Evolutionary conservation across 2,113 vertebrate species (phyloP).

Genomic region (Ptyas mucosa): DNA sequence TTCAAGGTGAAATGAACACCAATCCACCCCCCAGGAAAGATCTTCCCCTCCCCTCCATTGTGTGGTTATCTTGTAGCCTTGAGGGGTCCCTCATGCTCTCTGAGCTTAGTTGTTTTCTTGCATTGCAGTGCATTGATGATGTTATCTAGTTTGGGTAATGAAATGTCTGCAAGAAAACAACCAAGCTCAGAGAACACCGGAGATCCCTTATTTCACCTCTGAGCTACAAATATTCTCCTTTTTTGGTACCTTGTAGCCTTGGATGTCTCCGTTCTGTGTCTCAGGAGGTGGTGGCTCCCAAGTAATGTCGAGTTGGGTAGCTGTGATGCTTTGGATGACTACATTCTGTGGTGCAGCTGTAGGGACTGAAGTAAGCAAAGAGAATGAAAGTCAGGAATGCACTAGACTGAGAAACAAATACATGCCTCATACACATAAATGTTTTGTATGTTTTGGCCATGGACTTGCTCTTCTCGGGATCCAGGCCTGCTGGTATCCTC

Average conservation of each 20-base stretch:
- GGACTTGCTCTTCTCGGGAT: background rate
- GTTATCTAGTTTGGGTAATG: background rate
- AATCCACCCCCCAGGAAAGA: background rate
- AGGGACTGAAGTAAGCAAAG: constrained; percentile 74
- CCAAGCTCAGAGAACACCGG: background rate
- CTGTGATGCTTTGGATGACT: constrained; percentile 79
- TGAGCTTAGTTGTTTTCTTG: background rate
- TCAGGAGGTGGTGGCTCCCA: constrained; percentile 89
- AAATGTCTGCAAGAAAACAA: background rate
- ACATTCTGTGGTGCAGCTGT: constrained; percentile 86
- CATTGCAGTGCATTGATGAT: background rate
- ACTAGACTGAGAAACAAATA: background rate
- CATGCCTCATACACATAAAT: background rate
- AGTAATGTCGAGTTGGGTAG: constrained; percentile 91
- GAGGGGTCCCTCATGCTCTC: constrained; percentile 26
- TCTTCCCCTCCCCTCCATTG: background rate
- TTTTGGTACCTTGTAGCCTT: constrained; percentile 88
- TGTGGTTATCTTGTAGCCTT: constrained; percentile 87
- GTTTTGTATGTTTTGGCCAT: background rate
- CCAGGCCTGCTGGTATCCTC: too few relatives aligned
- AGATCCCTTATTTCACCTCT: background rate
- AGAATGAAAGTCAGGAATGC: background rate
- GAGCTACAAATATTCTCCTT: background rate
- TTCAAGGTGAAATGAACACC: background rate
- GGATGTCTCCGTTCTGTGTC: constrained; percentile 93